Evolutionary conservation across 2,113 vertebrate genomes (phyloP).

Genomic region (Nyctibius bracteatus): DNA sequence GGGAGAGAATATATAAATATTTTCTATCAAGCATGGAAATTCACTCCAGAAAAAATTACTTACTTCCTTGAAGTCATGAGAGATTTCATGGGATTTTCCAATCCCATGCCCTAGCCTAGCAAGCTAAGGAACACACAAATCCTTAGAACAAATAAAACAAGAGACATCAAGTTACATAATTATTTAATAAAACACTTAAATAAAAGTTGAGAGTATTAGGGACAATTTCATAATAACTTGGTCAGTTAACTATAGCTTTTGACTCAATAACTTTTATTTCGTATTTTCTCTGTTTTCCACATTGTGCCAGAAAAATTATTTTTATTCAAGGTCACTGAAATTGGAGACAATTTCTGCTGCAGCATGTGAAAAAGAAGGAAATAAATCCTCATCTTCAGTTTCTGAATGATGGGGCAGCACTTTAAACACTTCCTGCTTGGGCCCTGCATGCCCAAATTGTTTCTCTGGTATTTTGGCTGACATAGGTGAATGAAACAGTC

Average conservation of each 20-base stretch:
- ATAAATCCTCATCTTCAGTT: background rate
- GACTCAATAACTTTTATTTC: background rate
- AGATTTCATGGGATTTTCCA: background rate
- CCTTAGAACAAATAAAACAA: background rate
- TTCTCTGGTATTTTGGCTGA: background rate
- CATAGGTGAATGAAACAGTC: background rate
- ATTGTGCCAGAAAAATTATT: background rate
- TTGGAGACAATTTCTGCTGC: background rate
- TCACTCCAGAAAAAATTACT: background rate
- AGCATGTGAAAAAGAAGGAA: background rate
- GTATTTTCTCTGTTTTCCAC: background rate
- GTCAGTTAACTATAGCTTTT: background rate
- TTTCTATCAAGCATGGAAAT: background rate
- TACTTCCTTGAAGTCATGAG: background rate
- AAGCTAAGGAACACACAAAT: background rate
- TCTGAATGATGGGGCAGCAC: background rate
- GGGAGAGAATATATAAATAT: background rate
- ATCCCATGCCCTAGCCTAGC: background rate
- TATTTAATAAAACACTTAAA: background rate
- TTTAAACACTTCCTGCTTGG: background rate
- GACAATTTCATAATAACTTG: background rate
- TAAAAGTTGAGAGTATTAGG: background rate
- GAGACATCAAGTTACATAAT: background rate
- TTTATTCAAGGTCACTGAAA: background rate
- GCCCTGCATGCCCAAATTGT: background rate